Base-by-base conservation (phyloP, 2,113 vertebrate species). In the Channa argus region DNA sequence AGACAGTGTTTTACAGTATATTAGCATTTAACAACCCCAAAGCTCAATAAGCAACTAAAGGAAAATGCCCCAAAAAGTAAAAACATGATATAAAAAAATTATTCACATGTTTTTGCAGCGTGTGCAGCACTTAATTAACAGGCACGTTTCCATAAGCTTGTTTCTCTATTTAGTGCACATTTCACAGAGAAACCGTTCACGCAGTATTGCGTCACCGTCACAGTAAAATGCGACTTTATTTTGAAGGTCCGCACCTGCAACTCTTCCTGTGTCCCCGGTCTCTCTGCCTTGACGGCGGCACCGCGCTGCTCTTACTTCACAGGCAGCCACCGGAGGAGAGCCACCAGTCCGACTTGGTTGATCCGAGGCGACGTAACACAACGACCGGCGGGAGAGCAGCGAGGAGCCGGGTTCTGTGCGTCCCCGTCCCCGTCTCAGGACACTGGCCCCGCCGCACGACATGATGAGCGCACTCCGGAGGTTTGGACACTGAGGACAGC, bases 311-410 rank as follows among this genome's bases (percentile, higher is more conserved):
- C 14, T 6, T 89, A 90, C 87, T 90, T 89, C 75, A 55, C 77
- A 7, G 52, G 50, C 83, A 78, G 80, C 83, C 72, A 67, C 65
- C 77, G 77, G 84, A 71, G 71, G 3, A 65, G 63, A 85, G 75
- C 37, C 85, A 61, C 69, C 88, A 91, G 74, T 88, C 74, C 69
- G 80, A 61, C 84, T 65, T 71, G 69, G 72, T 15, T 53, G 81
- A 58, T 61, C 79, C 61, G 53, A 59, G 72, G 77, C 24, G 11
- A 63, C 75, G 37, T 60, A 11, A 15, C 72, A 1, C 79, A 50
- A 41, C 46, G 69, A 61, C 59, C 44, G 68, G 33, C 60, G 6
- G 68, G 66, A 67, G 47, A 64, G 24, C 41, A 52, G 49, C 75
- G 60, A 38, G 62, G 52, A 79, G 70, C 69, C 54, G 24, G 55